Percentiles rank a stretch among this genome's conserved stretches.
Conservation (phyloP, 2,113 vertebrate species). For the Cephalopterus ornatus region DNA sequence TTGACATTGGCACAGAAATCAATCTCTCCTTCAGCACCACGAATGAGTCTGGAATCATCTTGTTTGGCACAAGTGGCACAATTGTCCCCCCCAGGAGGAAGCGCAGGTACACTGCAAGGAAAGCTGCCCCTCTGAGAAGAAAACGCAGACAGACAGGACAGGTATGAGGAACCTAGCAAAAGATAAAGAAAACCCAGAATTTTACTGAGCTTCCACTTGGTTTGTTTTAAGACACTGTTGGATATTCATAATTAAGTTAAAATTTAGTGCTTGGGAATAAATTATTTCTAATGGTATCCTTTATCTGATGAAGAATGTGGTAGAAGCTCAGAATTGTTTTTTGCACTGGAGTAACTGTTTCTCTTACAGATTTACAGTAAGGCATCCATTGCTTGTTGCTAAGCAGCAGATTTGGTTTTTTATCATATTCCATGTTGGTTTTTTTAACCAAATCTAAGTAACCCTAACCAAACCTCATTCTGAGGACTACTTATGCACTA, state of each 20-base stretch:
- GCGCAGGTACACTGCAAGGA: conserved; percentile 78
- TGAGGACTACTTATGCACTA: background rate
- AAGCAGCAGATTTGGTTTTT: background rate
- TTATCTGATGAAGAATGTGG: background rate
- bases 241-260: background rate
- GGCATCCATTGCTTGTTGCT: background rate
- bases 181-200: background rate
- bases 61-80: conserved; percentile 81
- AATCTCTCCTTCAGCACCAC: conserved; percentile 95
- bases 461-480: background rate
- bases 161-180: conserved; percentile 19
- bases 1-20: conserved; percentile 86
- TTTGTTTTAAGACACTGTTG: background rate
- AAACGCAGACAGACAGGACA: conserved; percentile 84
- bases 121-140: conserved; percentile 70
- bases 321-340: background rate
- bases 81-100: conserved; percentile 77
- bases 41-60: conserved; percentile 87
- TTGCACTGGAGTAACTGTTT: background rate
- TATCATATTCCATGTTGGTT: background rate
- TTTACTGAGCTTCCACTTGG: background rate
- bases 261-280: background rate
- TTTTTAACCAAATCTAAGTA: background rate
- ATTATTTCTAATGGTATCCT: background rate
- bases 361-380: background rate